Evolutionary conservation across 2,888 invertebrate genomes (phyloP), one percentile per base, ranked within the genome.

Genomic region (Eurytoma adleriae): DNA sequence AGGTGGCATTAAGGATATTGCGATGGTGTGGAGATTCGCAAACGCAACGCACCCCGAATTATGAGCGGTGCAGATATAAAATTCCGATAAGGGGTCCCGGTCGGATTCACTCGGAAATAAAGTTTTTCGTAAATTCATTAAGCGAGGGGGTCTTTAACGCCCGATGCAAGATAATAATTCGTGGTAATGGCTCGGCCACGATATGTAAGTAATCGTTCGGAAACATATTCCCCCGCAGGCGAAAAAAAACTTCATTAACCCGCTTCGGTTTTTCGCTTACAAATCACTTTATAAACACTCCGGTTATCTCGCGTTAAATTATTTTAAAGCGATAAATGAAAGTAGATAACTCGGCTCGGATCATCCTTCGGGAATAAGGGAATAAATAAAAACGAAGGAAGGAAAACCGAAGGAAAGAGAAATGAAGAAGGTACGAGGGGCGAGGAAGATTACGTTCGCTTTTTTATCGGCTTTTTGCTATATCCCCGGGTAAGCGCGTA

Each of bases 381-480:
- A 52, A 18, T 27, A 18, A n/a, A 52, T 20, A 27, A 61, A 14
- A 56, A 52, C 18, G 61, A 54, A 13, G 20, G 57, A 20, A 27
- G 30, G 7, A 40, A 67, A 40, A 67, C 54, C 50, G 27, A 59
- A 68, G 67, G 54, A 24, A 61, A 75, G 61, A 76, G 64, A 61
- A 24, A 59, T 24, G 20, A 12, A 30, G 50, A 61, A 27, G 66
- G 10, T 1, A n/a, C 30, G 24, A 24, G 24, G 18, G 16, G 16
- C 10, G 54, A 77, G 70, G 48, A 64, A 78, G 72, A 78, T 71
- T 72, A 67, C 78, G 59, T 40, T 57, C 66, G 50, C 57, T 74
- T 56, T 74, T 64, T 68, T 62, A 66, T 57, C 27, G 59, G 16
- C 30, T 50, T 74, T 67, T 74, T 74, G 50, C 67, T 56, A 54